Conservation (phyloP, 2,113 vertebrate species). For the Okapia johnstoni region DNA sequence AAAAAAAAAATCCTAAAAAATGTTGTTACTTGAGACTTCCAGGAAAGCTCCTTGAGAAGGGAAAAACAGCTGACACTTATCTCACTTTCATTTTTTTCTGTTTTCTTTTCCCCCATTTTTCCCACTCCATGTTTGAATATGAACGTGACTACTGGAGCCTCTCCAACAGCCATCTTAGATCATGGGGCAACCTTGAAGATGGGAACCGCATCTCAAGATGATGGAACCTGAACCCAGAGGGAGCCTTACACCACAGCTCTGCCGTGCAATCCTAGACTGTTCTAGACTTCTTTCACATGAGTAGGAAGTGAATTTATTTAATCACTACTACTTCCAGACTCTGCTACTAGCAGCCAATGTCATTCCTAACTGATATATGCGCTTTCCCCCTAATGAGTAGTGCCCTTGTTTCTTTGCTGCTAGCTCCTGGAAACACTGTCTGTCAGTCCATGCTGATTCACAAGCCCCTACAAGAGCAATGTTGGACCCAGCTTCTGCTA, state of each 20-base stretch:
- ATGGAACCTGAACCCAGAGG: neutral
- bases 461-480: constrained; percentile 60
- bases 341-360: neutral
- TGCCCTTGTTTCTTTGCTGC: constrained; percentile 41
- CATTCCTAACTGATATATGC: constrained; percentile 20
- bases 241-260: neutral
- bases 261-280: neutral
- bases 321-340: neutral
- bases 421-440: constrained; percentile 49
- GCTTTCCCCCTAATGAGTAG: neutral
- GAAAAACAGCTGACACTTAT: neutral
- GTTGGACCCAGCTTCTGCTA: constrained; percentile 56
- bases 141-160: neutral
- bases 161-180: neutral
- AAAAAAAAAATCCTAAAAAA: neutral
- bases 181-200: neutral
- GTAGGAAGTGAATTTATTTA: neutral
- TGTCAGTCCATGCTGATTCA: constrained; percentile 44
- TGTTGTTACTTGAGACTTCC: neutral
- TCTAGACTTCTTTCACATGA: neutral
- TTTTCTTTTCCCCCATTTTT: neutral
- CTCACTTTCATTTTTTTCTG: neutral
- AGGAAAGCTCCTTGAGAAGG: neutral
- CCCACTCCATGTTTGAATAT: neutral
- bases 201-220: neutral